Conservation (phyloP, 2,888 invertebrate genomes). For the Apamea sordens region DNA sequence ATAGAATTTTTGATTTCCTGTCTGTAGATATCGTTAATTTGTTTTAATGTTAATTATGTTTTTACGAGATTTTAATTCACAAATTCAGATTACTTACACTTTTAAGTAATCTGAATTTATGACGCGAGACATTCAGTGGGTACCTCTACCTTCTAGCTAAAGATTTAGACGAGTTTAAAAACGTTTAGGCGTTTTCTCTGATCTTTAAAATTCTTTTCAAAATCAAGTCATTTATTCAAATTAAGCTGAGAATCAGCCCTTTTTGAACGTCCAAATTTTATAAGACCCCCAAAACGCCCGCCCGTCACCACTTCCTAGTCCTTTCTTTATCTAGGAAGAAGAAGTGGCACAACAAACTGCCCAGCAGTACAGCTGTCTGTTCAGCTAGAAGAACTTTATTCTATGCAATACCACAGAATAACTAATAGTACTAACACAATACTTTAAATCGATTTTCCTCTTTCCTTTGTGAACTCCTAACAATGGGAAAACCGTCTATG, state of each 20-base stretch:
- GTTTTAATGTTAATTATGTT: neutral
- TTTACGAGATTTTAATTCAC: neutral
- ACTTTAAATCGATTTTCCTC: neutral
- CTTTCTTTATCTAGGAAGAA: neutral
- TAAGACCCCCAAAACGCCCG: neutral
- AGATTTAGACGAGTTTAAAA: neutral
- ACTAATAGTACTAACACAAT: too few species aligned
- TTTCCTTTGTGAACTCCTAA: neutral
- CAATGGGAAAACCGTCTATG: constrained; percentile 20
- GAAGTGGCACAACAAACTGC: neutral
- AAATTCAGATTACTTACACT: too few species aligned
- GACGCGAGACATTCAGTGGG: neutral
- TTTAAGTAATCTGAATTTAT: neutral
- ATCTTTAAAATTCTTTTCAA: neutral
- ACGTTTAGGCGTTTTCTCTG: neutral
- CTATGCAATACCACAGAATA: neutral
- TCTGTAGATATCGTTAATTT: neutral
- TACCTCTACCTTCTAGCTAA: neutral
- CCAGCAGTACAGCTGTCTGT: neutral
- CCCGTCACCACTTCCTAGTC: neutral
- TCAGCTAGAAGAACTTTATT: neutral
- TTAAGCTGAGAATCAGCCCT: neutral
- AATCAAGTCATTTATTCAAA: neutral
- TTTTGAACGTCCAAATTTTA: neutral
- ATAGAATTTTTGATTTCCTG: neutral